Base-by-base conservation (phyloP, 35 echinoderm and acorn worm genomes). In the Nesometra sesokonis region DNA sequence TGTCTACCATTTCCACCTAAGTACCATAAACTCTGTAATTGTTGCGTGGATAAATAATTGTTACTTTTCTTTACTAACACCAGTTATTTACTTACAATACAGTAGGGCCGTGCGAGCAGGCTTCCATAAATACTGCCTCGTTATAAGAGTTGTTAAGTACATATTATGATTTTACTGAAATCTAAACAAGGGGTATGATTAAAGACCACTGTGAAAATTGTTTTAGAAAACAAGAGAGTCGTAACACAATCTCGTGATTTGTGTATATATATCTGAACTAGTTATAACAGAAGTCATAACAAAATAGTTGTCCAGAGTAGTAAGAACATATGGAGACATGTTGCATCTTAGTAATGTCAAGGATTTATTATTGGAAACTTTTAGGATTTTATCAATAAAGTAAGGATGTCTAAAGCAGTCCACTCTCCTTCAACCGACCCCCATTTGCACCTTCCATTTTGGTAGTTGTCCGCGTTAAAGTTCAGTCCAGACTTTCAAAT, bases 151-250 rank as follows among this genome's bases (percentile, higher is more conserved):
- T 67, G 52, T 67, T 67, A 67, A 67, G 52, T 67, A 67, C 52
- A 67, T 67, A 67, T 67, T 67, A 67, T 67, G 52, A 67, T 67
- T 67, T 67, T 67, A 67, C 52, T 67, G 52, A 67, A 67, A 67
- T 67, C 52, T 67, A 67, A 67, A 67, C 52, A 67, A 67, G 52
- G 52, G 52, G 21, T 67, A 67, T 67, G 52, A 67, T 67, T 67
- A 67, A 67, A 67, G 52, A 67, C 52, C 52, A 67, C 52, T 67
- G 21, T 27, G 52, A 67, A 67, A 67, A 67, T 67, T 67, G 21
- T 67, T 67, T 67, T 27, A 67, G 52, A 67, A 67, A 67, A 67
- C 52, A 67, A 67, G 7, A 67, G 52, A 67, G 52, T 67, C 52
- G 52, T 67, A 67, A 67, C 52, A 13, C 52, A 67, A 27, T 67